Evolutionary conservation across 2,797 vertebrate genomes (phyloP), one percentile per base, ranked within the genome.

Genomic region (Eulemur mongoz): DNA sequence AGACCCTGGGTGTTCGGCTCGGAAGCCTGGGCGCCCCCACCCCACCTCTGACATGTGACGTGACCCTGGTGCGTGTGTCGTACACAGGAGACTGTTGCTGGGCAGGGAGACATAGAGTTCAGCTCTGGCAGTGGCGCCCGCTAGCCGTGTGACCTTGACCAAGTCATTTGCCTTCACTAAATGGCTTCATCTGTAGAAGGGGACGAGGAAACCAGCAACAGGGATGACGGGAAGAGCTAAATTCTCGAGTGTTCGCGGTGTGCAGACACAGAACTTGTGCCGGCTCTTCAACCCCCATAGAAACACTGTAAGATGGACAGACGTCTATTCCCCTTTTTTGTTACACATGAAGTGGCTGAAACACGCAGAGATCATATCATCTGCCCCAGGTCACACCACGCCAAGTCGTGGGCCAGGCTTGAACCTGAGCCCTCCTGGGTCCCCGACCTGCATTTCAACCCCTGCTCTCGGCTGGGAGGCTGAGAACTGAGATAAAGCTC

Each of bases 401-500:
- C 18, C 22, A 35, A 72, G 2, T 1, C 12, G 7, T 2, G 10
- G 15, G 65, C 3, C 38, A 7, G 22, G 22, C 76, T 45, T 72
- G 63, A 70, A 67, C 40, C 23, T 0, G 11, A 61, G 40, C 20
- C 43, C 25, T 3, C 7, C 15, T 93, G 54, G 5, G 13, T 76
- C 75, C 13, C 5, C 79, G 25, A 38, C n/a, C 59, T 83, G 61
- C 40, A 14, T 54, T 59, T 61, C 72, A 91, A 76, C 61, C 30
- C n/a, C 7, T 14, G 15, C n/a, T 61, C 13, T 8, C 15, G 27
- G 35, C 48, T 63, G 13, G n/a, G 14, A 73, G 23, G 27, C n/a
- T 63, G 38, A 87, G 45, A 78, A 38, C 2, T 83, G 70, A 93
- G 78, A 70, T 22, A 54, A 83, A 86, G 57, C 50, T 18, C 18